A percentile compares a stretch with the other conserved stretches of the same genome.
Conservation (phyloP, 2,113 vertebrate genomes). For the Coreoperca whiteheadi region DNA sequence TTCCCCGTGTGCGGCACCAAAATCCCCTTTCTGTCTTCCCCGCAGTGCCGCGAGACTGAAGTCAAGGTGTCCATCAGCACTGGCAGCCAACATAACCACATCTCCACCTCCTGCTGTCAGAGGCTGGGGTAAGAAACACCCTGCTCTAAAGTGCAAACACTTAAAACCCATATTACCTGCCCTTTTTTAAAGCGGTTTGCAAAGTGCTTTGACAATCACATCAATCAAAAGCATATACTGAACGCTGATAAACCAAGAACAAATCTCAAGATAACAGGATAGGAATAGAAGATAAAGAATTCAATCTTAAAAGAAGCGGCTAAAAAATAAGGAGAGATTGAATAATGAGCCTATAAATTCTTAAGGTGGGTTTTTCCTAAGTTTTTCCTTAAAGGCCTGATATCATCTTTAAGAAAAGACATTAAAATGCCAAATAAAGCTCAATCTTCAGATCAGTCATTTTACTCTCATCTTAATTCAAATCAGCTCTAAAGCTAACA, state of each 20-base stretch:
- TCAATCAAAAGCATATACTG: neutral
- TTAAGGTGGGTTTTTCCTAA: neutral
- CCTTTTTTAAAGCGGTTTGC: neutral
- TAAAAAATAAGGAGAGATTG: neutral
- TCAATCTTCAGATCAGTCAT: slow-evolving; percentile 5
- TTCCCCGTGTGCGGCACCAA: slow-evolving; percentile 29
- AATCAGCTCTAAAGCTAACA: neutral
- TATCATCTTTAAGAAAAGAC: neutral
- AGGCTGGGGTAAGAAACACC: slow-evolving; percentile 88
- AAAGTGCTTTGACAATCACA: neutral
- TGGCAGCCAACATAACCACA: slow-evolving; percentile 88
- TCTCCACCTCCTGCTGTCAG: slow-evolving; percentile 89
- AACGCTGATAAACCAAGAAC: neutral
- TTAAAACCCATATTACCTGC: neutral
- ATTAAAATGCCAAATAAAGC: slow-evolving; percentile 27
- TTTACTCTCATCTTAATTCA: slow-evolving; percentile 9
- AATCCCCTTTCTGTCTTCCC: slow-evolving; percentile 40
- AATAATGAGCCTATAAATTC: neutral
- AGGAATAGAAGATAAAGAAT: neutral
- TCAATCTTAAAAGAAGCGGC: neutral
- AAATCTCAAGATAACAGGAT: neutral
- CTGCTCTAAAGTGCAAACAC: neutral
- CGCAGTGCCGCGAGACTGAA: slow-evolving; percentile 87
- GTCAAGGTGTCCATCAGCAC: slow-evolving; percentile 90
- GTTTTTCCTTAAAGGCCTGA: neutral